Evolutionary conservation across 2,888 invertebrate genomes (phyloP).

Genomic region (Ctena decussata): DNA sequence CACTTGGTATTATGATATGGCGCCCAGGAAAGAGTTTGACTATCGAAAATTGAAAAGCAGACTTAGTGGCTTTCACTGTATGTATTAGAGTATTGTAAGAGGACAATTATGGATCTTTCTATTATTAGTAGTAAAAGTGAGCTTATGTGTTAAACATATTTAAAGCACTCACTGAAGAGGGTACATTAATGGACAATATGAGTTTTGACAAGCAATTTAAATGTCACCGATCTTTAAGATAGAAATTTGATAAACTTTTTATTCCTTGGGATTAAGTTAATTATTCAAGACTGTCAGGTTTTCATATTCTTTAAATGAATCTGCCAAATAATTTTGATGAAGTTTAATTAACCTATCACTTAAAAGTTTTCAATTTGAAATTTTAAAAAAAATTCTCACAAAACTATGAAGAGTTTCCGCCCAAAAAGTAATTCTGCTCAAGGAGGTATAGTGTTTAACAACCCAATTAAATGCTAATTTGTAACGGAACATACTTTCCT

Average conservation of each 20-base stretch:
- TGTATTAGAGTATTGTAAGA: background rate
- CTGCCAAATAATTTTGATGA: background rate
- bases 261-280: background rate
- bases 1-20: background rate
- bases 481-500: too few relatives aligned
- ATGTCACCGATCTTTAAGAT: background rate
- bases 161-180: background rate
- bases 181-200: background rate
- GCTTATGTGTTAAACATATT: background rate
- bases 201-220: conserved; percentile 7
- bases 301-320: background rate
- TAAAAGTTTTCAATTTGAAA: background rate
- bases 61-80: background rate
- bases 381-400: background rate
- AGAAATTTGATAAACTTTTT: conserved; percentile 2
- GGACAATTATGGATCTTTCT: background rate
- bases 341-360: background rate
- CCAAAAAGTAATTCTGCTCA: too few relatives aligned
- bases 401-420: too few relatives aligned
- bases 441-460: too few relatives aligned
- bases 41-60: background rate
- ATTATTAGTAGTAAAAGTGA: background rate
- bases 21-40: background rate
- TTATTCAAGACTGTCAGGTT: background rate
- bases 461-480: too few relatives aligned